phyloP scores from a whole-genome alignment of 2,888 invertebrate genomes.

The Selenia dentaria region DNA sequence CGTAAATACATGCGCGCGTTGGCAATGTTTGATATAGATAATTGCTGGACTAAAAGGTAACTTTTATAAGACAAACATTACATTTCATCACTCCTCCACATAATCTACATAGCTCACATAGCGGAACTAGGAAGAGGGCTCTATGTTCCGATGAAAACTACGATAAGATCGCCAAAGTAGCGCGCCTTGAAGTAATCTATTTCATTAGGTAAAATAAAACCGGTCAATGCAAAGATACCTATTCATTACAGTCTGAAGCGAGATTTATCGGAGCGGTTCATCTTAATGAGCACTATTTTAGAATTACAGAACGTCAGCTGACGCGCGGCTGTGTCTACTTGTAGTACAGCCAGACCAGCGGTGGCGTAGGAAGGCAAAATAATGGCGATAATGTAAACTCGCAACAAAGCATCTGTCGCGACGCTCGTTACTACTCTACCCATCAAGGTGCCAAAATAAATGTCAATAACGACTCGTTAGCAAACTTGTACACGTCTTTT shows the following conservation, averaged over 20 bases:
- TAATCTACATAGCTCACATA: no score
- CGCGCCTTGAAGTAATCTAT: constrained; percentile 15
- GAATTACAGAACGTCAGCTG: constrained; percentile 52
- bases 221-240: constrained; percentile 27
- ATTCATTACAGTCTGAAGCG: constrained; percentile 34
- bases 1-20: no score
- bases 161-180: not conserved
- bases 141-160: not conserved
- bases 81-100: no score
- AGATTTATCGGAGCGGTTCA: constrained; percentile 39
- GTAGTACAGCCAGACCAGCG: constrained; percentile 30
- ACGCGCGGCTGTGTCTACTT: constrained; percentile 46
- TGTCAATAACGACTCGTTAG: constrained; percentile 57
- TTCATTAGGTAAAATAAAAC: constrained; percentile 16
- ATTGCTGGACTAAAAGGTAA: no score
- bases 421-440: constrained; percentile 41
- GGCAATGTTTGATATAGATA: no score
- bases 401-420: constrained; percentile 54
- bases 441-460: constrained; percentile 58
- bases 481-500: constrained; percentile 39
- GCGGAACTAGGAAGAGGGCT: no score
- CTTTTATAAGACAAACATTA: no score
- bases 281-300: constrained; percentile 60
- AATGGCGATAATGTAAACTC: constrained; percentile 53
- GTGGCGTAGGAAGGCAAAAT: constrained; percentile 52